Evolutionary conservation across 1,140 invertebrate genomes (phyloP), one percentile per base, ranked within the genome.

Genomic region (Drosophila pseudoananassae): DNA sequence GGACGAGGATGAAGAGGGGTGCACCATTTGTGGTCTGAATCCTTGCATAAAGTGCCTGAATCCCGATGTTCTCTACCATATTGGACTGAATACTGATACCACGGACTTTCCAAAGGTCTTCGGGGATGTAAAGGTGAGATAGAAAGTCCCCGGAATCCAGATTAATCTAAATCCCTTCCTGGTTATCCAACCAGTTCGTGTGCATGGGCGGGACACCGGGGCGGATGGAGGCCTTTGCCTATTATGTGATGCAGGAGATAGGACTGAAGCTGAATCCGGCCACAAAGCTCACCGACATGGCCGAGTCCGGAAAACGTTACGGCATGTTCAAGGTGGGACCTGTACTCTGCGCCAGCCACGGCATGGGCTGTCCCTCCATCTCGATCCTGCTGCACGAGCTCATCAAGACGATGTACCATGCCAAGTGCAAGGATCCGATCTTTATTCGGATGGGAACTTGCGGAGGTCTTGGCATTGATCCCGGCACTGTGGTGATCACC

Each of bases 391-490:
- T 97, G 8, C 95, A 97, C 79, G 96, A 97, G 91, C 91, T 96
- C 1, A 94, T 96, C 77, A 97, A 97, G 90, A 87, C 97, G 2
- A 93, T 97, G 92, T 93, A 95, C 80, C 94, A 96, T 81, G 96
- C 96, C 9, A 93, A 92, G 75, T 95, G 93, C 31, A 93, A 93
- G 36, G 94, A 96, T 90, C 95, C 96, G 1, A 92, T 94, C 4
- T 96, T 97, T 80, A 94, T 97, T 74, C 92, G 96, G 6, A 92
- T 97, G 31, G 96, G 96, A 3, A 97, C 96, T 2, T 95, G 94
- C 74, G 96, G 96, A 1, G 96, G 96, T 8, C 92, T 97, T 70
- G 96, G 95, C 80, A 88, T 96, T 8, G 94, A 95, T 33, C 93
- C 94, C 6, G 96, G 96, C 9, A 95, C 94, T 25, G 94, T 96